phyloP scores from a whole-genome alignment of 1,140 invertebrate species.

The Drosophila kanapiae region DNA sequence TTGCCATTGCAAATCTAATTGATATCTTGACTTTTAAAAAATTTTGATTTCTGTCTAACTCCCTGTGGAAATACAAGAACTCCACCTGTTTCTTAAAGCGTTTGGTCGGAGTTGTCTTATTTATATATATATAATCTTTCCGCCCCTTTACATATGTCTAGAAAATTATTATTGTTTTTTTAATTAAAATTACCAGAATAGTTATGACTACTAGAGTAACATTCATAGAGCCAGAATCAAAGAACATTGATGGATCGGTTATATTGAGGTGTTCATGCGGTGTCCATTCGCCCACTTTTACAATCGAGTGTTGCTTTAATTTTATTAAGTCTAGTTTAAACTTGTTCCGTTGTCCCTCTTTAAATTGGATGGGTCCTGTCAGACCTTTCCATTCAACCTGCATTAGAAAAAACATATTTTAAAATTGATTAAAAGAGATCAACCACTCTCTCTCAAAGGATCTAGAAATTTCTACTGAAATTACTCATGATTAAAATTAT shows the following conservation, averaged over 20 bases:
- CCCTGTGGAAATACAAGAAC: no score
- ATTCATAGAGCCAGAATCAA: constrained; percentile 92
- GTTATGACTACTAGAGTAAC: constrained; percentile 90
- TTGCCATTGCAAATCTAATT: no score
- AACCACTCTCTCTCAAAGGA: not conserved
- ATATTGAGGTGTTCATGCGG: constrained; percentile 91
- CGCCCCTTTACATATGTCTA: no score
- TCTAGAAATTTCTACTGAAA: not conserved
- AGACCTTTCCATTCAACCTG: constrained; percentile 88
- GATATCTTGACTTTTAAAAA: no score
- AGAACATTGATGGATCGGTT: constrained; percentile 93
- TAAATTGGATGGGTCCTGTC: constrained; percentile 95
- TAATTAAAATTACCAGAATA: constrained; percentile 59
- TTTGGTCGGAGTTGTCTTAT: no score
- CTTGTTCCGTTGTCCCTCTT: constrained; percentile 92
- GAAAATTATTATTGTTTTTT: no score
- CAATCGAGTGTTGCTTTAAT: constrained; percentile 91
- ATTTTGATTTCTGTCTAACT: no score
- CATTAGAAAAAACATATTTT: not conserved
- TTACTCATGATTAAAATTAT: not conserved
- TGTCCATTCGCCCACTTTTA: constrained; percentile 92
- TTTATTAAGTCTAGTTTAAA: constrained; percentile 95
- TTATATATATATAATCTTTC: no score
- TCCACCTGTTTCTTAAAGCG: no score
- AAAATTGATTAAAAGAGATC: not conserved